A percentile compares a stretch with the other conserved stretches of the same genome.
These are phyloP conservation scores for Sinhomidia bicolor DNA, from an alignment of 2,888 invertebrate genomes.

Conservation along the genomic window DNA sequence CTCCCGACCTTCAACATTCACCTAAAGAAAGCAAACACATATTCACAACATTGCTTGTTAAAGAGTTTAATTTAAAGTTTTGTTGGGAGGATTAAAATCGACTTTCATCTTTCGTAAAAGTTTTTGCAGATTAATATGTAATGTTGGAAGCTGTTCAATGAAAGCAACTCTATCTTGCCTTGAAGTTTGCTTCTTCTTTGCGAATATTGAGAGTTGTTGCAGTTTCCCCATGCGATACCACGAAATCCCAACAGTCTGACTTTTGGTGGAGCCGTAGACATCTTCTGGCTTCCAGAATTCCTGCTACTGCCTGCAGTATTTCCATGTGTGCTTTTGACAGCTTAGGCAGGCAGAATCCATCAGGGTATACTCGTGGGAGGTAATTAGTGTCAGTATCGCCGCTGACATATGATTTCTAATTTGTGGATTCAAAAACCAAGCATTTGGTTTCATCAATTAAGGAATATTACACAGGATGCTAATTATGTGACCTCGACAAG, in stretches of 20 bases:
- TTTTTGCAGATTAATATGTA: not conserved
- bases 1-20: conserved; percentile 75
- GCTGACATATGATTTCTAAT: conserved; percentile 81
- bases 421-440: conserved; percentile 26
- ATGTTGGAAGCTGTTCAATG: not conserved
- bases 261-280: conserved; percentile 71
- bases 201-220: conserved; percentile 71
- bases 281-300: conserved; percentile 75
- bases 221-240: conserved; percentile 74
- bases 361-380: conserved; percentile 84
- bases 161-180: conserved; percentile 52
- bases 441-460: not conserved
- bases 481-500: not conserved
- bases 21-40: conserved; percentile 40
- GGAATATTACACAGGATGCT: not conserved
- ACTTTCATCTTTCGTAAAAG: conserved; percentile 25
- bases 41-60: not conserved
- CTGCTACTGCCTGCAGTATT: conserved; percentile 76
- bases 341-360: conserved; percentile 82
- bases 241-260: conserved; percentile 75
- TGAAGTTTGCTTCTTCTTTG: conserved; percentile 64
- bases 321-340: conserved; percentile 74
- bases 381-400: conserved; percentile 86
- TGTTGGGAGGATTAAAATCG: not conserved
- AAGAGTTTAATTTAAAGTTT: conserved; percentile 16